Base-by-base conservation (phyloP, 2,888 invertebrate genomes). In the Heliconius hortense region DNA sequence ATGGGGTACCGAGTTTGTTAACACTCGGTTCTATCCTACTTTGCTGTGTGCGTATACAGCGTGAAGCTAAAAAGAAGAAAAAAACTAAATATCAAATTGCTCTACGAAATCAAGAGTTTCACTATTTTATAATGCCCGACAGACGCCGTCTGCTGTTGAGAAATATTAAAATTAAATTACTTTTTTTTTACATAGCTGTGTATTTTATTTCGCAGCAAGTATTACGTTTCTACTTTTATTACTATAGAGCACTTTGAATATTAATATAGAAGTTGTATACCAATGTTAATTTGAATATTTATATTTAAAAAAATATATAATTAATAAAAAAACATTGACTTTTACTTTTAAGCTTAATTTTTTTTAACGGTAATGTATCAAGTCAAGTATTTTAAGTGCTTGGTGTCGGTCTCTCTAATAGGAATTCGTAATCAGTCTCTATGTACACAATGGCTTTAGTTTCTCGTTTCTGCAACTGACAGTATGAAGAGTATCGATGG, bases 401-500 rank as follows among this genome's bases (percentile, higher is more conserved):
- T 21, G 60, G 31, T 62, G 26, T 63, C 39, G 62, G 64, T 53
- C 26, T 67, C 28, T 73, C 63, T 64, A 76, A 56, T 76, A 71
- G 24, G 59, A 71, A 74, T 74, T 71, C 35, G 75, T 71, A 74
- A 72, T 74, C 75, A 73, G 72, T 73, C 63, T 72, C 69, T 63
- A 74, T 43, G 10, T 73, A 74, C 63, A 80, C 78, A 80, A 80
- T 80, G 56, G 80, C 60, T 60, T 59, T 21, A 76, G 75, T 77
- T 76, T 76, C 77, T 77, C 76, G 76, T 75, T 75, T 77, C 71
- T 68, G 75, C 35, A 39, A 48, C 43, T 69, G 72, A 72, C 48
- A 74, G 77, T 64, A 64, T 82, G 84, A 86, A 84, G 83, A 84
- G 84, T 86, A 88, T 87, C 84, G 85, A 87, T 86, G 84, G 82